Evolutionary conservation across 2,113 vertebrate genomes (phyloP).

Genomic region (Tenebrosternarchus preto): DNA sequence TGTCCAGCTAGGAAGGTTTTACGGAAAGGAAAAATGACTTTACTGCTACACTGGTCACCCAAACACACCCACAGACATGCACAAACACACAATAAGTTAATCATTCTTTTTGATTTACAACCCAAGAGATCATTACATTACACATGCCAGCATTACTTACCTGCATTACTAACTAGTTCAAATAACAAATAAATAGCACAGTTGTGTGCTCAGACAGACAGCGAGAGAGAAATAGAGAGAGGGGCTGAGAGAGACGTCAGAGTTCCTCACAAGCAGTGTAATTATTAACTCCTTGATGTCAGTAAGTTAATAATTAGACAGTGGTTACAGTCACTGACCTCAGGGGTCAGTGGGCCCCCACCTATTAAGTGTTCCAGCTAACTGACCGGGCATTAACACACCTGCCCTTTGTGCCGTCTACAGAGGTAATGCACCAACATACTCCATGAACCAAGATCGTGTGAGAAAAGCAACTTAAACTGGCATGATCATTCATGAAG

Average conservation of each 20-base stretch:
- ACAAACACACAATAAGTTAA: too few species aligned
- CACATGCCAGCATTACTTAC: too few species aligned
- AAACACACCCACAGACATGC: too few species aligned
- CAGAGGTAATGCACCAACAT: constrained; percentile 28
- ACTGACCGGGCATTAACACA: constrained; percentile 37
- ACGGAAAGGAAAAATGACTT: too few species aligned
- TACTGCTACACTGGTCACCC: too few species aligned
- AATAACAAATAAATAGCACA: not conserved
- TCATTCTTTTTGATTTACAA: not conserved
- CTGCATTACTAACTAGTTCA: not conserved
- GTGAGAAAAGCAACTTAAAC: constrained; percentile 52
- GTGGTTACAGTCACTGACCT: not conserved
- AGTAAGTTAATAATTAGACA: constrained; percentile 30
- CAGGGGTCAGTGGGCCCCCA: constrained; percentile 14
- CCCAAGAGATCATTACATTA: not conserved
- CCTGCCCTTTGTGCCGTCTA: constrained; percentile 23
- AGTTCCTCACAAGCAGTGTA: not conserved
- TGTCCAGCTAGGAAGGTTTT: too few species aligned
- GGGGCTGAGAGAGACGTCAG: constrained; percentile 7
- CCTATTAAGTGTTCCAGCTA: constrained; percentile 25
- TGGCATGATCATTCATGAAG: constrained; percentile 1
- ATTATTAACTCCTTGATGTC: too few species aligned
- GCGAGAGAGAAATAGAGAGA: not conserved
- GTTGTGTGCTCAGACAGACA: not conserved
- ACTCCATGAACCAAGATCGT: constrained; percentile 48